These are phyloP conservation scores for Merops nubicus DNA, from an alignment of 2,113 vertebrate species.

Conservation along the genomic window DNA sequence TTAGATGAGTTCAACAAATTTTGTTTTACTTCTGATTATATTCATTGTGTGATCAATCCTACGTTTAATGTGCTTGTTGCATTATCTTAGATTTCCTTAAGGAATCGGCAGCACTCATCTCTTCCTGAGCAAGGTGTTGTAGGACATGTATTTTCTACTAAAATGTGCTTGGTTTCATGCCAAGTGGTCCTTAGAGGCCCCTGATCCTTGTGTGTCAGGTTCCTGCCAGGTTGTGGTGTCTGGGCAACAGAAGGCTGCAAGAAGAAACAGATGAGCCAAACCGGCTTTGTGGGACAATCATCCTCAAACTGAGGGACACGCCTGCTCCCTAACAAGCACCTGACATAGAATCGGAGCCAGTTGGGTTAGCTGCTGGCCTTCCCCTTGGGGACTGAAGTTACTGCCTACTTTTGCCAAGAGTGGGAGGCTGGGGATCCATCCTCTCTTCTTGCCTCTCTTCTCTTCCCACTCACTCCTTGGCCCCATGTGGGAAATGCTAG, in stretches of 20 bases:
- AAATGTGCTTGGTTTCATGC: neutral
- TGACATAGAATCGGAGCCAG: too few relatives aligned
- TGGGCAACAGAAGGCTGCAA: neutral
- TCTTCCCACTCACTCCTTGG: neutral
- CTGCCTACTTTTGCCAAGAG: fast-evolving
- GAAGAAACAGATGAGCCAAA: neutral
- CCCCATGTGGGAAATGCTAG: fast-evolving
- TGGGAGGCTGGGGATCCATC: fast-evolving
- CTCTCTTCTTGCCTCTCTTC: neutral
- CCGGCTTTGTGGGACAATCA: neutral
- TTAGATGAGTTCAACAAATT: neutral
- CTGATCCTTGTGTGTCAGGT: fast-evolving
- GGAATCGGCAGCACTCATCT: neutral
- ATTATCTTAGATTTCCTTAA: neutral
- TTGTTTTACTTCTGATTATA: neutral
- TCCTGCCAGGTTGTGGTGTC: neutral
- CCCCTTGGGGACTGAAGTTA: too few relatives aligned
- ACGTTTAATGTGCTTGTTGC: neutral
- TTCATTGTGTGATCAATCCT: neutral
- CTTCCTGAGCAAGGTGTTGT: neutral
- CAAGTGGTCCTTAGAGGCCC: neutral
- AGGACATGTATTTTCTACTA: neutral
- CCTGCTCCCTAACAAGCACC: neutral
- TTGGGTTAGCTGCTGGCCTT: neutral
- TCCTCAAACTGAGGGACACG: neutral